These are phyloP conservation scores for Siphlonurus alternatus DNA, from an alignment of 2,888 invertebrate species.

Conservation along the genomic window DNA sequence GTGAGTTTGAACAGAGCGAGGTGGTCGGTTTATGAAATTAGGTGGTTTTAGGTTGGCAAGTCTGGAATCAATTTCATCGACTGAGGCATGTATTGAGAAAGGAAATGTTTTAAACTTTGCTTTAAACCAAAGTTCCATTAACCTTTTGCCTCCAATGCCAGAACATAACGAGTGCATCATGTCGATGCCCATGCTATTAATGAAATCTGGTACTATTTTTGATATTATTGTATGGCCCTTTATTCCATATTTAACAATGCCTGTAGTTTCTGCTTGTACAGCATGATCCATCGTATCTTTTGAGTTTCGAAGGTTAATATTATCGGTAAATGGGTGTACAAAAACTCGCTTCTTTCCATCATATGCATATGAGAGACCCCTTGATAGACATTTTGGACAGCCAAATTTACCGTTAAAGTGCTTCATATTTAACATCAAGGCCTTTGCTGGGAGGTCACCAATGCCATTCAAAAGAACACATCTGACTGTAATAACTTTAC, in stretches of 20 bases:
- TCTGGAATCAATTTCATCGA: not conserved
- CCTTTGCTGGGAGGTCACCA: not conserved
- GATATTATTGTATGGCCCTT: not conserved
- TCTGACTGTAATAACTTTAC: not conserved
- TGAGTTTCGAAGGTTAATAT: not conserved
- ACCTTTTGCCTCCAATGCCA: not conserved
- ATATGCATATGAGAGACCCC: not conserved
- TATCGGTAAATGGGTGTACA: not conserved
- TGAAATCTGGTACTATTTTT: not conserved
- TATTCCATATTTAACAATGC: not conserved
- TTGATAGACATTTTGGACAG: not conserved
- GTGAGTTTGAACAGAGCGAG: not conserved
- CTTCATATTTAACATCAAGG: not conserved
- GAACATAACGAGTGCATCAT: not conserved
- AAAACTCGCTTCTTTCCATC: not conserved
- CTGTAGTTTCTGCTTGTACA: not conserved
- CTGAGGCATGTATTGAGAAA: not conserved
- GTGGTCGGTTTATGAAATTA: not conserved
- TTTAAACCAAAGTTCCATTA: not conserved
- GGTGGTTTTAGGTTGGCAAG: not conserved
- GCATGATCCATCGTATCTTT: not conserved
- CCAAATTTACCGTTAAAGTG: not conserved
- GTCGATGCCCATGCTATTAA: not conserved
- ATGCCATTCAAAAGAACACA: not conserved
- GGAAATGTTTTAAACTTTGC: not conserved